Percentiles rank a stretch among this genome's conserved stretches.
These are phyloP conservation scores for Linnaemya tessellans DNA, from an alignment of 2,888 invertebrate genomes.

Conservation along the genomic window DNA sequence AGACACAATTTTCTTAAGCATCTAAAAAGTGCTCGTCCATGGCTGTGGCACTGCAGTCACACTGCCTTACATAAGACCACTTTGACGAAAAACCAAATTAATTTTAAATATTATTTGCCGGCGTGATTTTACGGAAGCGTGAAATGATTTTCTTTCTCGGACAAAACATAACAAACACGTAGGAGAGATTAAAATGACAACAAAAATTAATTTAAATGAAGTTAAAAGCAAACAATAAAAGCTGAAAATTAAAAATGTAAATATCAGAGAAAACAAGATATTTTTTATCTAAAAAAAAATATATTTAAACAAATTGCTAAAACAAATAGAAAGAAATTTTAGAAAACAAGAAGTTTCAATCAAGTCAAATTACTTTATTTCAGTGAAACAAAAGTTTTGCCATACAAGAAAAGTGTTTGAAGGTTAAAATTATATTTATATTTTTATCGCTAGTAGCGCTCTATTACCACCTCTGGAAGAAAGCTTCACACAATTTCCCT, in stretches of 20 bases:
- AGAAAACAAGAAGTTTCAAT: no score
- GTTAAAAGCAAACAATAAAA: neutral
- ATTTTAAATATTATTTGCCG: constrained; percentile 46
- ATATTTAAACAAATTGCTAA: no score
- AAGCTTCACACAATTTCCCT: no score
- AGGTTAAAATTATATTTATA: neutral
- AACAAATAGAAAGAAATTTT: no score
- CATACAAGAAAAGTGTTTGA: no score
- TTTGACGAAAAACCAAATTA: constrained; percentile 57
- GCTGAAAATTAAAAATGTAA: constrained; percentile 1
- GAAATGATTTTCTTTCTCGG: constrained; percentile 37
- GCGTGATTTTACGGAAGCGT: constrained; percentile 61
- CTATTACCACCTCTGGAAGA: neutral
- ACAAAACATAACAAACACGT: neutral
- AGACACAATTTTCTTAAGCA: constrained; percentile 5
- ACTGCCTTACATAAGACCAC: constrained; percentile 25
- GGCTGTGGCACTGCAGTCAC: neutral
- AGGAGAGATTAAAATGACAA: constrained; percentile 39
- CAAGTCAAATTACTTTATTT: no score
- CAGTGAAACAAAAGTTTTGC: no score
- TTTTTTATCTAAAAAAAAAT: neutral
- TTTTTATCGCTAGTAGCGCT: neutral
- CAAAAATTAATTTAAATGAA: constrained; percentile 44
- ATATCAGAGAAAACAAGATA: neutral
- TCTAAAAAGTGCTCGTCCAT: neutral